Percentiles rank a stretch among this genome's conserved stretches.
Conservation (phyloP, 2,113 vertebrate genomes). For the Salvelinus alpinus region DNA sequence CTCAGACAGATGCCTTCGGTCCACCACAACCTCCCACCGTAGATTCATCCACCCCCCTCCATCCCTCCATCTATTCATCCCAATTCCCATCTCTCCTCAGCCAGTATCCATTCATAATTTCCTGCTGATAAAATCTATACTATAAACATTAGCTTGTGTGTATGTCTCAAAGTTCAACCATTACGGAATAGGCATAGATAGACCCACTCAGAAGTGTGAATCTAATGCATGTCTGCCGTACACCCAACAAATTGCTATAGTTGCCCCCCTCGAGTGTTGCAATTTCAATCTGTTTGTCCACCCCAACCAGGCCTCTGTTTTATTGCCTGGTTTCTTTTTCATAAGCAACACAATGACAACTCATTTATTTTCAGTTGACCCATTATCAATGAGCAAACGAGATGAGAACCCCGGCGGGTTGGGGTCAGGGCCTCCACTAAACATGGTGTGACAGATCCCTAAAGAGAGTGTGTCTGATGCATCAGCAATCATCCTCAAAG, state of each 20-base stretch:
- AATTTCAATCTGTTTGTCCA: constrained; percentile 8
- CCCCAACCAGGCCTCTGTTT: not conserved
- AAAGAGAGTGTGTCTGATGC: constrained; percentile 30
- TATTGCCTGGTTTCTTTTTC: constrained; percentile 14
- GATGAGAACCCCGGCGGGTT: constrained; percentile 28
- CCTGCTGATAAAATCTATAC: constrained; percentile 12
- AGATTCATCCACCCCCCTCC: constrained; percentile 29
- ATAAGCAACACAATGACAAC: constrained; percentile 16
- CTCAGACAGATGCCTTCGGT: constrained; percentile 72
- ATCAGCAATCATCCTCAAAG: constrained; percentile 26
- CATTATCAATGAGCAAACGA: constrained; percentile 39
- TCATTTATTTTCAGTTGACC: constrained; percentile 18
- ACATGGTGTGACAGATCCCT: constrained; percentile 15
- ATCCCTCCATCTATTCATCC: constrained; percentile 22
- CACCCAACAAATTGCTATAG: constrained; percentile 6
- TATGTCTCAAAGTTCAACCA: no score
- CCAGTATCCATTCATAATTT: constrained; percentile 50
- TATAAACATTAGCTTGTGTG: not conserved
- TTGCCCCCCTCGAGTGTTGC: not conserved
- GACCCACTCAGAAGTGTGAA: not conserved
- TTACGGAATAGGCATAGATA: no score
- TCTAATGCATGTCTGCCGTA: not conserved
- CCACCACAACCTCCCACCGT: constrained; percentile 58
- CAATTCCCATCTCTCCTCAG: constrained; percentile 31
- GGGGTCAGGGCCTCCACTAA: constrained; percentile 32